phyloP scores from a whole-genome alignment of 2,797 vertebrate species.

The Nothura maculosa region DNA sequence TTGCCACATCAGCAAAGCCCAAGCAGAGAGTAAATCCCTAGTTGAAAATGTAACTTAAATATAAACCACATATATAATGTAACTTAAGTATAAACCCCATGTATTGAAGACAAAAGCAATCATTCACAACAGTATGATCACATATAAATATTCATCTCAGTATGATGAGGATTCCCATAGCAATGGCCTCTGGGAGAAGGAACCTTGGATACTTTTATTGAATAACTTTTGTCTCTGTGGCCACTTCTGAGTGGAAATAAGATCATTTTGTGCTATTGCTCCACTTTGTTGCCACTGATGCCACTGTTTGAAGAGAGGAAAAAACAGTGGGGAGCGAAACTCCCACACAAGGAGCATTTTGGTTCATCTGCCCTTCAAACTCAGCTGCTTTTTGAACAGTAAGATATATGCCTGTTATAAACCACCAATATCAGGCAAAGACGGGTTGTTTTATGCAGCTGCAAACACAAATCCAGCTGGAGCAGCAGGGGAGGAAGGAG shows the following conservation, averaged over 20 bases:
- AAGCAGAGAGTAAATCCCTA: neutral
- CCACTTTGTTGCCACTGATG: neutral
- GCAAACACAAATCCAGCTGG: neutral
- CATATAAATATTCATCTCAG: neutral
- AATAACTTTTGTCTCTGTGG: neutral
- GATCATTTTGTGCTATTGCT: neutral
- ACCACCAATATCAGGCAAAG: neutral
- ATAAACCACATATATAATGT: neutral
- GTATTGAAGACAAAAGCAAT: neutral
- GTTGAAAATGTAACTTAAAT: neutral
- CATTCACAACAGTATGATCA: neutral
- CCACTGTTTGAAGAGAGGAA: neutral
- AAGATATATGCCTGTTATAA: rapidly evolving
- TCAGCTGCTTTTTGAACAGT: neutral
- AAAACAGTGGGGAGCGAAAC: neutral
- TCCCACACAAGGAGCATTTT: rapidly evolving
- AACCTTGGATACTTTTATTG: neutral
- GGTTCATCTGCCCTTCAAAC: rapidly evolving
- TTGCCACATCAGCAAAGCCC: neutral
- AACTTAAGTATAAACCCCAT: neutral
- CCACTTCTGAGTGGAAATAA: neutral
- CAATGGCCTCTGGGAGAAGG: neutral
- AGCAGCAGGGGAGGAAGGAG: neutral
- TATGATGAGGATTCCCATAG: neutral
- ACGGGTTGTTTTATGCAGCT: neutral